Evolutionary conservation across 2,113 vertebrate species (phyloP).

Genomic region (Sciurus niger): DNA sequence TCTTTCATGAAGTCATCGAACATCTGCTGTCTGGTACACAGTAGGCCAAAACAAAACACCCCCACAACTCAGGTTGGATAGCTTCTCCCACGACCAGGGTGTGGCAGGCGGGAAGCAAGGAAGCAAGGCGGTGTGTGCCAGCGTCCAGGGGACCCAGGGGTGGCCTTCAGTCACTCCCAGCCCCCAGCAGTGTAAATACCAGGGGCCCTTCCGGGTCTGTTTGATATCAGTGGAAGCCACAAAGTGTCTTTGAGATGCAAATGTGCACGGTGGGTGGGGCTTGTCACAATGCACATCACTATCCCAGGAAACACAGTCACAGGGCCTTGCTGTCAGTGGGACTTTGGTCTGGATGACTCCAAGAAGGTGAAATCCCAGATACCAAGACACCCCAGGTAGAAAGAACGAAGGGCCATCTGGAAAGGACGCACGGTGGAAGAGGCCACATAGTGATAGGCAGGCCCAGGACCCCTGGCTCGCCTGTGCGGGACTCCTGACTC

Average conservation of each 20-base stretch:
- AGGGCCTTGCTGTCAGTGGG: background rate
- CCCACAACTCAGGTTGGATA: background rate
- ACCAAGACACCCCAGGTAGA: background rate
- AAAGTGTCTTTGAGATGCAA: constrained; percentile 72
- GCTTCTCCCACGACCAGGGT: background rate
- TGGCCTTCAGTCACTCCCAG: background rate
- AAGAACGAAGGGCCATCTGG: background rate
- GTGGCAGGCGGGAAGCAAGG: background rate
- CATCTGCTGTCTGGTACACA: background rate
- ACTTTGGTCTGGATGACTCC: background rate
- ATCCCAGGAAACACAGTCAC: background rate
- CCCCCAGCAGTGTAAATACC: constrained; percentile 17
- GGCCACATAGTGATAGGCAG: rapidly evolving
- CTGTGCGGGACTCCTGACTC: background rate
- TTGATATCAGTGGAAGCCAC: constrained; percentile 41
- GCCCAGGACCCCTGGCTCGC: background rate
- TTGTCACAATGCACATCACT: background rate
- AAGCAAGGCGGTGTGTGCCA: background rate
- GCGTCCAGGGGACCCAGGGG: background rate
- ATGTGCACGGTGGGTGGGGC: background rate
- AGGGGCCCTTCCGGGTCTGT: background rate
- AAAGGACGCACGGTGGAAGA: background rate
- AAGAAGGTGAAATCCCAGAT: background rate
- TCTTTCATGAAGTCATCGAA: background rate
- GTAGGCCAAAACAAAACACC: background rate